Conservation (phyloP, 2,888 invertebrate genomes). For the Mythimna lalbum region DNA sequence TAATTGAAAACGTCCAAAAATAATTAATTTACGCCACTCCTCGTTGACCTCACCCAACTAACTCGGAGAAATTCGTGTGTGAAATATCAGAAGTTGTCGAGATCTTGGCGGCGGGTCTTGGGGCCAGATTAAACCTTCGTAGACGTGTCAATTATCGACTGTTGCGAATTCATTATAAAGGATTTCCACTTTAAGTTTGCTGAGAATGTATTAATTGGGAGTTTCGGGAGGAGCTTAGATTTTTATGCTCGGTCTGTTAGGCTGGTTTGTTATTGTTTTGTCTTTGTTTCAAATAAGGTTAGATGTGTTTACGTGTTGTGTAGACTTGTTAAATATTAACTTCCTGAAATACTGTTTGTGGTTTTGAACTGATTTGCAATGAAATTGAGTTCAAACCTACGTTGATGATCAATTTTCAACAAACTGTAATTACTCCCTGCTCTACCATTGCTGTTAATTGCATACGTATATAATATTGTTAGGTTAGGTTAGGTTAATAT, state of each 20-base stretch:
- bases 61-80: constrained; percentile 77
- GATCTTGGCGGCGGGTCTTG: constrained; percentile 74
- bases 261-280: constrained; percentile 4
- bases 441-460: not conserved
- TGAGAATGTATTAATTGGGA: constrained; percentile 52
- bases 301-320: not conserved
- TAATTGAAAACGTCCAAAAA: not conserved
- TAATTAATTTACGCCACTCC: constrained; percentile 66
- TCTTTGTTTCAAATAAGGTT: not conserved
- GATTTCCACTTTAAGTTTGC: constrained; percentile 55
- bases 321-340: not conserved
- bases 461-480: too few relatives aligned
- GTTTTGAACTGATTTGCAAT: not conserved
- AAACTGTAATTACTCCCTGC: not conserved
- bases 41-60: constrained; percentile 52
- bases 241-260: constrained; percentile 27
- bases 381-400: not conserved
- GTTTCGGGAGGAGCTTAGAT: constrained; percentile 32
- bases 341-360: not conserved
- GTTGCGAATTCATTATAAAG: constrained; percentile 77
- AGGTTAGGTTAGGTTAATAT: too few relatives aligned
- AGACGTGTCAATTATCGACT: constrained; percentile 82
- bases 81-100: constrained; percentile 84
- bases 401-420: not conserved
- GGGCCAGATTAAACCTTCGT: constrained; percentile 72